phyloP scores from a whole-genome alignment of 2,888 invertebrate species.

The Shargacucullia verbasci region DNA sequence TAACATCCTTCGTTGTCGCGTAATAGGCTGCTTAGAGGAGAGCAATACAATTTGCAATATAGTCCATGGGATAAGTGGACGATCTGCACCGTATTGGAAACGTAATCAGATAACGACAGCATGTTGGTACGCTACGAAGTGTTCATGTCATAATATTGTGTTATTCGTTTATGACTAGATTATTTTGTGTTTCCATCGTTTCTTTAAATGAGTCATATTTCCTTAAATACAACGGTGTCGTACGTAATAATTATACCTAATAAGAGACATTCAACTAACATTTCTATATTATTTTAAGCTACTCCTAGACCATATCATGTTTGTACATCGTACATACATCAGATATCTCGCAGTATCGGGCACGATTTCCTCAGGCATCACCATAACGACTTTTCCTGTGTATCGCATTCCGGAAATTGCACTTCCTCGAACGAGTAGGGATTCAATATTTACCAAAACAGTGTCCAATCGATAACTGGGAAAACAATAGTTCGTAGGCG shows the following conservation, averaged over 20 bases:
- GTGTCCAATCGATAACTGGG: slow-evolving; percentile 42
- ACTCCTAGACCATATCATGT: slow-evolving; percentile 15
- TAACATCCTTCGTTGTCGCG: slow-evolving; percentile 56
- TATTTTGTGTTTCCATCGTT: slow-evolving; percentile 6
- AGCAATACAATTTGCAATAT: slow-evolving; percentile 64
- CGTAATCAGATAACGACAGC: slow-evolving; percentile 15
- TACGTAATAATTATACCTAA: no score
- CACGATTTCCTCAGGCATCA: slow-evolving; percentile 49
- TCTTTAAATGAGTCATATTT: slow-evolving; percentile 6
- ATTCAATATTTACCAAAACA: slow-evolving; percentile 50
- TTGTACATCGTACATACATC: slow-evolving; percentile 15
- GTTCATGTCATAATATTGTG: background rate
- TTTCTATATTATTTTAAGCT: slow-evolving; percentile 9
- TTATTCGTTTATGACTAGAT: slow-evolving; percentile 1
- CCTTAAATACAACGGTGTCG: background rate
- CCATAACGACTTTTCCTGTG: slow-evolving; percentile 59
- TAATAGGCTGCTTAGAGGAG: slow-evolving; percentile 55
- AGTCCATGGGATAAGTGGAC: slow-evolving; percentile 39
- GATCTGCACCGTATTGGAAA: slow-evolving; percentile 30
- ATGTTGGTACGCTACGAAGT: slow-evolving; percentile 11
- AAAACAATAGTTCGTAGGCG: slow-evolving; percentile 30
- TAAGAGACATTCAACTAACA: no score
- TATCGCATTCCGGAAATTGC: slow-evolving; percentile 64
- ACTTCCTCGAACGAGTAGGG: slow-evolving; percentile 57
- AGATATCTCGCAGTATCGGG: slow-evolving; percentile 36